These are phyloP conservation scores for Hemitrygon akajei DNA, from an alignment of 2,797 vertebrate genomes.

Conservation along the genomic window DNA sequence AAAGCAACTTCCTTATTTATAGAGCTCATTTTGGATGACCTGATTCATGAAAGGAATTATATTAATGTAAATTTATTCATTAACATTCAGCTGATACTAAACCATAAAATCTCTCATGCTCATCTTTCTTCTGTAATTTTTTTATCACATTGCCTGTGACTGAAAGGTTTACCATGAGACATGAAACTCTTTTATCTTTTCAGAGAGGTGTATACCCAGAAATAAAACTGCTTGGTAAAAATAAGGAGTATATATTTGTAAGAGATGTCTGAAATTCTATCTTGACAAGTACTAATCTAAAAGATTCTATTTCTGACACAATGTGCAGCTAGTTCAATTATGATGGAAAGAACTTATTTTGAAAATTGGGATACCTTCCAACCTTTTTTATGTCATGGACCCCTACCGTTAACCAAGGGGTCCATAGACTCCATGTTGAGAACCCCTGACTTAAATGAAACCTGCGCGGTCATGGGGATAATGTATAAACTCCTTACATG, in stretches of 20 bases:
- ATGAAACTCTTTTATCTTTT: too few relatives aligned
- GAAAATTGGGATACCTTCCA: neutral
- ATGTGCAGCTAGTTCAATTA: neutral
- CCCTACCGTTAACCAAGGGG: too few relatives aligned
- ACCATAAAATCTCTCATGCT: neutral
- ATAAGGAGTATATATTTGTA: neutral
- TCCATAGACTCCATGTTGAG: too few relatives aligned
- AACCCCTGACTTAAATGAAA: too few relatives aligned
- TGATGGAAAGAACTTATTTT: neutral
- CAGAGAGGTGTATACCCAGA: neutral
- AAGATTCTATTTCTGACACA: neutral
- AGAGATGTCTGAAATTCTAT: neutral
- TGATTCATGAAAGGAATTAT: neutral
- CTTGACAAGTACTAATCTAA: neutral
- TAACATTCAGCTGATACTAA: neutral
- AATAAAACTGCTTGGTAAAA: neutral
- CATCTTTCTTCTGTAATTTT: neutral
- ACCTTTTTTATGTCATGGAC: too few relatives aligned
- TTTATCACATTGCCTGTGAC: too few relatives aligned
- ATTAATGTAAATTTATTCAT: neutral
- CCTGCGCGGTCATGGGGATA: too few relatives aligned
- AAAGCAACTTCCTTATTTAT: too few relatives aligned
- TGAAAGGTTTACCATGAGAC: too few relatives aligned
- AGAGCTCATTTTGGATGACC: neutral
- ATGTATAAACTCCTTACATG: too few relatives aligned